Conservation (phyloP, 53 echinoderm and acorn worm species). For the Pentamera pediparva region DNA sequence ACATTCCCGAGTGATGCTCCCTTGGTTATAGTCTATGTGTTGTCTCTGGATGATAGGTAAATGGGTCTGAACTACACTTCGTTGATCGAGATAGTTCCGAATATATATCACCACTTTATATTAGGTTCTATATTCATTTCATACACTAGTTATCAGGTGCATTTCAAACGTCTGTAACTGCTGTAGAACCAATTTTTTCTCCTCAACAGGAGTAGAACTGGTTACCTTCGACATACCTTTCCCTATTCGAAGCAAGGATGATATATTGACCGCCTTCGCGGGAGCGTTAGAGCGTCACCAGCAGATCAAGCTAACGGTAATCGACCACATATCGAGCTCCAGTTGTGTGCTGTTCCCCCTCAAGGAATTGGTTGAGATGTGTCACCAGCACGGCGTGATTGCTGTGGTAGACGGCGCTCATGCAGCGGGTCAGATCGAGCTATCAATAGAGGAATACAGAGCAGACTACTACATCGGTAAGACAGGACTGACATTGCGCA, state of each 20-base stretch:
- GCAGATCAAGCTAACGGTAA: slow-evolving; percentile 8
- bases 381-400: background rate
- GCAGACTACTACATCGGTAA: slow-evolving; percentile 33
- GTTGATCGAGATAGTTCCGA: no score
- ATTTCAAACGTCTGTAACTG: no score
- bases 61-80: no score
- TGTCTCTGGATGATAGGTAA: no score
- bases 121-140: no score
- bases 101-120: no score
- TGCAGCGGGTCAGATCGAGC: slow-evolving; percentile 1
- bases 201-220: slow-evolving; percentile 8
- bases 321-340: slow-evolving; percentile 17
- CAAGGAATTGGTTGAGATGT: slow-evolving; percentile 23
- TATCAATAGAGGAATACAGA: slow-evolving; percentile 3
- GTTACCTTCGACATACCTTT: background rate
- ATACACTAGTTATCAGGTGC: no score
- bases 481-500: no score
- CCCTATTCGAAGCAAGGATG: slow-evolving; percentile 18
- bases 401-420: slow-evolving; percentile 27
- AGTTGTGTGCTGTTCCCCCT: background rate
- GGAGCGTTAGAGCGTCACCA: slow-evolving; percentile 1
- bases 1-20: no score
- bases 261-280: background rate
- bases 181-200: no score
- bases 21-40: no score